Base-by-base conservation (phyloP, 30 jellyfish, hydroid and myxozoan genomes). In the Aurelia aurita complex sp. Pacific region DNA sequence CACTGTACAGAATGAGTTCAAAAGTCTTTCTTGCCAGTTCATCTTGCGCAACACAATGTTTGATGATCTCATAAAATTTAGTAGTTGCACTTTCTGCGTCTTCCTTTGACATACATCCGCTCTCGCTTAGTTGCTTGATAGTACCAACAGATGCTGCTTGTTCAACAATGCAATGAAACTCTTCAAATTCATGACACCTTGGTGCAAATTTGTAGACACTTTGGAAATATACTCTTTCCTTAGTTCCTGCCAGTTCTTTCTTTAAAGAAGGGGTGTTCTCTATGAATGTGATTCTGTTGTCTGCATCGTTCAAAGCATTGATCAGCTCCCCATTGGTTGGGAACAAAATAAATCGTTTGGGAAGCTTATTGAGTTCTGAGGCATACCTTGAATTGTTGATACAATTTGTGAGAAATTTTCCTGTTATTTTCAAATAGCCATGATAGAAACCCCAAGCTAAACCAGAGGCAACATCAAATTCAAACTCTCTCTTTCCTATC, bases 1-100 rank as follows among this genome's bases (percentile, higher is more conserved):
- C 90, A 81, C 77, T 81, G 83, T 38, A 81, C 17, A 81, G 36
- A 69, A 81, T 81, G 52, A 81, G 23, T 69, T 81, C 90, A 68
- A 66, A 67, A 0, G 29, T 53, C 16, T 53, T 64, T 11, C 52
- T 73, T 29, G 76, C 55, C 33, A 43, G 57, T 15, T 43, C 83
- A 36, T 69, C 68, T 4, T 42, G 14, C 13, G 32, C 68, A 13
- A 81, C 83, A 17, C 34, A 42, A 34, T 67, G 42, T 5, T 73
- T 15, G 4, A 81, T 6, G 5, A 67, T 60, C 10, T 81, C 83
- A 55, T 67, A 81, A 15, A 81, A 68, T 5, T 17, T 67, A 35
- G 32, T 34, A 4, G 69, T 68, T 10, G 81, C 50, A 15, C 50
- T 29, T 32, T 54, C 19, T 42, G 33, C 53, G 32, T 69, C 81